Evolutionary conservation across 30 jellyfish, hydroid and myxozoan species (phyloP).

Genomic region (Pseudorhiza aurosa): DNA sequence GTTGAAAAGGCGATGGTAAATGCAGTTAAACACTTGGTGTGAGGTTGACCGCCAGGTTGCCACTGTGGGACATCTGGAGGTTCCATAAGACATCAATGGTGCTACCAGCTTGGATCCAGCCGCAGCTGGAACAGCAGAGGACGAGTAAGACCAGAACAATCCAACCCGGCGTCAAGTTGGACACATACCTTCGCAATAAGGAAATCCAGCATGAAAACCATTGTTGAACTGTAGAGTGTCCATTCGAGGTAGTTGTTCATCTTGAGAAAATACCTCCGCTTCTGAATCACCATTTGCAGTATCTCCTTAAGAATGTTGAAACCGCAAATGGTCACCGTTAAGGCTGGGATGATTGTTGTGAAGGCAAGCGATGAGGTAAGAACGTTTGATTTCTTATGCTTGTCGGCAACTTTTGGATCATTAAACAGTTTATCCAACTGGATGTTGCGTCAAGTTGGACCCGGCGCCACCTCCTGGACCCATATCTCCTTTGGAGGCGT

Average conservation of each 20-base stretch:
- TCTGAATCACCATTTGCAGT: conserved; percentile 48
- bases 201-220: conserved; percentile 79
- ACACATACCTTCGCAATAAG: conserved; percentile 1
- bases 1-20: too few species aligned
- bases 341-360: conserved; percentile 40
- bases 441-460: too few species aligned
- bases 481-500: too few species aligned
- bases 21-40: too few species aligned
- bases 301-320: conserved; percentile 68
- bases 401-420: not conserved
- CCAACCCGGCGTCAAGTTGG: too few species aligned
- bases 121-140: too few species aligned
- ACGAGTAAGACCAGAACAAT: too few species aligned
- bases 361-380: not conserved
- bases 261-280: conserved; percentile 63
- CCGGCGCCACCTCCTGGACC: too few species aligned
- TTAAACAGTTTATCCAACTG: conserved; percentile 1
- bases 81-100: too few species aligned
- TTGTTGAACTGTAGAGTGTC: conserved; percentile 74
- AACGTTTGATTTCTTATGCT: not conserved
- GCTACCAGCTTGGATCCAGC: too few species aligned
- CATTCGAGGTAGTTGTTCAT: conserved; percentile 78
- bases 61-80: too few species aligned
- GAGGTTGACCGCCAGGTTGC: too few species aligned
- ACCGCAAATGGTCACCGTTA: conserved; percentile 54